Evolutionary conservation across 2,888 invertebrate genomes (phyloP).

Genomic region (Drosophila neonasuta): DNA sequence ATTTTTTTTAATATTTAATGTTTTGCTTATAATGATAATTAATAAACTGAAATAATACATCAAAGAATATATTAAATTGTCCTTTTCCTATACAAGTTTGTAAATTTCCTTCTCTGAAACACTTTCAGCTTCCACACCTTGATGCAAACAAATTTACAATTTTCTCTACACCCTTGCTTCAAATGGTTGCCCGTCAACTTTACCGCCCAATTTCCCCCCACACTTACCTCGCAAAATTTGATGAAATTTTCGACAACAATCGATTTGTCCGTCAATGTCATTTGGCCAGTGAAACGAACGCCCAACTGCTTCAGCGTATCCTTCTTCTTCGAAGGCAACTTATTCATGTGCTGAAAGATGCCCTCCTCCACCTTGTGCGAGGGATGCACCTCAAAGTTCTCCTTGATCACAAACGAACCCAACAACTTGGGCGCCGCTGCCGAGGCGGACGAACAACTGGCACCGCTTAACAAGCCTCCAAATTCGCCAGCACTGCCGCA

Average conservation of each 20-base stretch:
- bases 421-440: conserved; percentile 79
- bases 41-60: too few species aligned
- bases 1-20: too few species aligned
- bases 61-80: too few species aligned
- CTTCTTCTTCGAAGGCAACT: conserved; percentile 81
- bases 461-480: conserved; percentile 61
- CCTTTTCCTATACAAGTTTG: not conserved
- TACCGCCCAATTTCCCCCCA: not conserved
- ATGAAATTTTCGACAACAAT: conserved; percentile 82
- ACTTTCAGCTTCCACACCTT: not conserved
- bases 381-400: conserved; percentile 82
- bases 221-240: conserved; percentile 81
- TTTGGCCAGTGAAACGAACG: conserved; percentile 82
- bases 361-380: conserved; percentile 82
- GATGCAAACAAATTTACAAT: conserved; percentile 1
- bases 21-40: too few species aligned
- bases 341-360: conserved; percentile 82
- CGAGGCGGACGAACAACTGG: conserved; percentile 56
- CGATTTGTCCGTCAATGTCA: conserved; percentile 82
- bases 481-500: conserved; percentile 76
- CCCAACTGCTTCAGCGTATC: conserved; percentile 81
- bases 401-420: conserved; percentile 80
- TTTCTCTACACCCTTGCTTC: conserved; percentile 1
- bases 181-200: not conserved
- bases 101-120: not conserved